Base-by-base conservation (phyloP, 2,113 vertebrate genomes). In the Spea bombifrons region DNA sequence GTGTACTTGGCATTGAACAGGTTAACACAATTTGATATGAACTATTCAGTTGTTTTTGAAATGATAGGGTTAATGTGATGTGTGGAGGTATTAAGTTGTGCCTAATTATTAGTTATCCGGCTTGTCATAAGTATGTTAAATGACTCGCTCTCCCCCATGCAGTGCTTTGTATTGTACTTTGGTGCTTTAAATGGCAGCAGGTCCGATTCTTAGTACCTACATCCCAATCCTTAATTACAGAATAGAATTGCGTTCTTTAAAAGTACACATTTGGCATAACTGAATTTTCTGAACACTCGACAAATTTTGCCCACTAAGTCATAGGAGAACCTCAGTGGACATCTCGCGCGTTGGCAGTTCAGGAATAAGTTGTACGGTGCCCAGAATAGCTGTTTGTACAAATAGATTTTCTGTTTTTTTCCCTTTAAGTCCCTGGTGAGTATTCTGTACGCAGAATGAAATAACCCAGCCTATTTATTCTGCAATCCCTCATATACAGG, bases 401-500 rank as follows among this genome's bases (percentile, higher is more conserved):
- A 12, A 4, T 53, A 53, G 10, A 8, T 53, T 8, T 53, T 53
- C 10, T 53, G 10, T 59, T 59, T 59, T 12, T 59, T 59, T 59
- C 4, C 1, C 15, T 13, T 59, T 13, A 13, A 12, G 2, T 59
- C 55, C 55, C 55, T 9, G 55, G 55, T 9, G 55, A 9, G 55
- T 59, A 4, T 13, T 50, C 12, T 53, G 13, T 59, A 12, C n/a
- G 17, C 64, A 8, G 52, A 80, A 74, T 74, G 30, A 75, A 71
- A 72, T 71, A 63, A 45, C n/a, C 16, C 13, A 50, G 57, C 9
- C 77, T 66, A 66, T 78, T 71, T 52, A 71, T 78, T 65, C n/a
- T 46, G 7, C 50, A 48, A 17, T 44, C 49, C 71, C 46, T 16
- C 44, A n/a, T 67, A 68, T 47, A 80, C 47, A 47, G 4, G 73